These are phyloP conservation scores for Nasonia longicornis DNA, from an alignment of 1,140 invertebrate genomes.

Conservation along the genomic window DNA sequence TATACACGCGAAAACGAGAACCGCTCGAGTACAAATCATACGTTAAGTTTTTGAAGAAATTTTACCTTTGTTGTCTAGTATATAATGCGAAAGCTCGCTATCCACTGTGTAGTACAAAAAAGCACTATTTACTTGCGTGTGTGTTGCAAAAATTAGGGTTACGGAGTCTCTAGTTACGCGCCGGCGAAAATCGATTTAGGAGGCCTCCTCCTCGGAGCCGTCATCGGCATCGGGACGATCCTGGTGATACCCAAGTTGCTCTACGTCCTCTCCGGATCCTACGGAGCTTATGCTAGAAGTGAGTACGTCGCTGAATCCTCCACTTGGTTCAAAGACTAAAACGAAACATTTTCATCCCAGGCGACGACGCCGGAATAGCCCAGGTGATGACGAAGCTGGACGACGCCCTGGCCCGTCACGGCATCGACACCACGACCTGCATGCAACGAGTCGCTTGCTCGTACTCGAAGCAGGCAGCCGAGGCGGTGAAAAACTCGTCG, in stretches of 20 bases:
- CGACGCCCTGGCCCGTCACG: conserved; percentile 77
- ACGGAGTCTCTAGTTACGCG: conserved; percentile 72
- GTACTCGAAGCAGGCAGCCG: conserved; percentile 77
- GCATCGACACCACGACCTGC: conserved; percentile 83
- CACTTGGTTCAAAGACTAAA: conserved; percentile 15
- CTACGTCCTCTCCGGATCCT: conserved; percentile 76
- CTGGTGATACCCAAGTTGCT: conserved; percentile 83
- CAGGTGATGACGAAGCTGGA: conserved; percentile 80
- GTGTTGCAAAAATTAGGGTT: conserved; percentile 58
- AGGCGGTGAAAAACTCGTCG: conserved; percentile 49
- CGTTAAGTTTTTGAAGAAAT: too few relatives aligned
- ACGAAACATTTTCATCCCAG: conserved; percentile 60
- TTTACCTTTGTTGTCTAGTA: too few relatives aligned
- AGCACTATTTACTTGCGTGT: conserved; percentile 28
- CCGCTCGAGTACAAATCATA: neutral
- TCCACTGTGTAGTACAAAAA: conserved; percentile 20
- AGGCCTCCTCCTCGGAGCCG: conserved; percentile 81
- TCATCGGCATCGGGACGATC: conserved; percentile 82
- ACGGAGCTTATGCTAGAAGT: conserved; percentile 80
- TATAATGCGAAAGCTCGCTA: too few relatives aligned
- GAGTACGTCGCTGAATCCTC: conserved; percentile 53
- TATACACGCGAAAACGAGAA: neutral
- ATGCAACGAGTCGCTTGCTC: conserved; percentile 83
- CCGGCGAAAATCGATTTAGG: conserved; percentile 85
- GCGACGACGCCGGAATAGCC: conserved; percentile 75